Evolutionary conservation across 1,140 invertebrate genomes (phyloP), one percentile per base, ranked within the genome.

Genomic region (Dufourea novaeangliae): DNA sequence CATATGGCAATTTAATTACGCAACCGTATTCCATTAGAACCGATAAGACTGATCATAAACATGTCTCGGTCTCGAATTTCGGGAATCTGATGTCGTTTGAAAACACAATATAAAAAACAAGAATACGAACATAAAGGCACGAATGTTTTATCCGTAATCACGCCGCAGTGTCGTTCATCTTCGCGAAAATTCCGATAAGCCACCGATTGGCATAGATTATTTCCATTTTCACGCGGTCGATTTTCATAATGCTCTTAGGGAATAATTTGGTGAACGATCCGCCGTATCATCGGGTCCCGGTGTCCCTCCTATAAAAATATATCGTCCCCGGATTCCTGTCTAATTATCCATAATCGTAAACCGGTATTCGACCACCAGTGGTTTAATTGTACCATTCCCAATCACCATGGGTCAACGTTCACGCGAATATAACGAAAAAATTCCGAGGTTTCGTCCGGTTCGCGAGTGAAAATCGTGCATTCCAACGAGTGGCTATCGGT

Each of bases 221-320:
- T 37, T 67, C 70, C 34, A 22, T 54, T 50, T n/a, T n/a, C n/a
- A n/a, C 17, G 22, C 59, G n/a, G 22, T 32, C 22, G 29, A n/a
- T 75, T 75, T 68, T 68, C 72, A 46, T 75, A 68, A 57, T 67
- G 52, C 39, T 75, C 63, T 27, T 54, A 57, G 63, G 39, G 22
- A 68, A 59, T 67, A 68, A 75, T 68, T 67, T 25, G 61, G 34
- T 1, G 25, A 61, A 14, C 39, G 39, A n/a, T 34, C 34, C 20
- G 22, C 34, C 52, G 46, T 25, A 41, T 41, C 41, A 64, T 29
- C 32, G 57, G 32, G 32, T 27, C 29, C 17, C 50, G 7, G 17
- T 20, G 4, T 59, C 17, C 20, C 20, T 0, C 25, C 29, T 12
- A 29, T 56, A 44, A 67, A 74, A 67, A 57, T 56, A 57, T 59